Percentiles rank a stretch among this genome's conserved stretches.
Conservation (phyloP, 2,797 vertebrate genomes). For the Orientallactaga sibirica region DNA sequence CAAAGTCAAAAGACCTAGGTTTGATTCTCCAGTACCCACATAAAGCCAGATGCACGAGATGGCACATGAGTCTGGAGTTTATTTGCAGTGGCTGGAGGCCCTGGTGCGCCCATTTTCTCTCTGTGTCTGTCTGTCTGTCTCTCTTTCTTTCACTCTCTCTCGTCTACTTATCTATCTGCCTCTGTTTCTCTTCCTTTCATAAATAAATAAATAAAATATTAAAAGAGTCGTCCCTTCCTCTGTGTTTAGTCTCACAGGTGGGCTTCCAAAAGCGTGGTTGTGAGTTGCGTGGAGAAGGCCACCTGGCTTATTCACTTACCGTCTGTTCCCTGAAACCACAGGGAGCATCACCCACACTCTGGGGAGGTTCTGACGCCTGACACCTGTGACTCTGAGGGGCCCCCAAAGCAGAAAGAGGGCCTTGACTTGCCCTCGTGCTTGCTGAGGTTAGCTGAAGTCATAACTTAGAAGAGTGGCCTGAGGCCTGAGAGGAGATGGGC, state of each 20-base stretch:
- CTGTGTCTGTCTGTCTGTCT: too few species aligned
- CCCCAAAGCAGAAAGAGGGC: slow-evolving; percentile 81
- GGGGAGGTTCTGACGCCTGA: slow-evolving; percentile 23
- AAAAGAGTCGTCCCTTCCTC: background rate
- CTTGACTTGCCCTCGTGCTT: slow-evolving; percentile 82
- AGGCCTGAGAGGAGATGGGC: slow-evolving; percentile 80
- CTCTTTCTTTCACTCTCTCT: too few species aligned
- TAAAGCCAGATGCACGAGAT: too few species aligned
- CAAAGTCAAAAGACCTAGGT: too few species aligned
- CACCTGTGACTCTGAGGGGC: slow-evolving; percentile 33
- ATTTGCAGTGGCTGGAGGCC: too few species aligned
- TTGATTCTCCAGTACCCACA: too few species aligned
- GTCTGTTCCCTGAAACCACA: background rate
- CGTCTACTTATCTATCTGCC: too few species aligned
- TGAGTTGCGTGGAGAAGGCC: background rate
- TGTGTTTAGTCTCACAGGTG: background rate
- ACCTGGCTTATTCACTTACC: background rate
- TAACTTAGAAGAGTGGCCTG: slow-evolving; percentile 86
- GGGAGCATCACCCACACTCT: slow-evolving; percentile 1
- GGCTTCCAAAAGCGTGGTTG: background rate
- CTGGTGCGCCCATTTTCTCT: too few species aligned
- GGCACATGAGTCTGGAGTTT: too few species aligned
- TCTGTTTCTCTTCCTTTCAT: too few species aligned
- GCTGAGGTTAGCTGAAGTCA: slow-evolving; percentile 78
- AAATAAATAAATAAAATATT: too few species aligned